Conservation (phyloP, 2,113 vertebrate genomes). For the Corythoichthys intestinalis region DNA sequence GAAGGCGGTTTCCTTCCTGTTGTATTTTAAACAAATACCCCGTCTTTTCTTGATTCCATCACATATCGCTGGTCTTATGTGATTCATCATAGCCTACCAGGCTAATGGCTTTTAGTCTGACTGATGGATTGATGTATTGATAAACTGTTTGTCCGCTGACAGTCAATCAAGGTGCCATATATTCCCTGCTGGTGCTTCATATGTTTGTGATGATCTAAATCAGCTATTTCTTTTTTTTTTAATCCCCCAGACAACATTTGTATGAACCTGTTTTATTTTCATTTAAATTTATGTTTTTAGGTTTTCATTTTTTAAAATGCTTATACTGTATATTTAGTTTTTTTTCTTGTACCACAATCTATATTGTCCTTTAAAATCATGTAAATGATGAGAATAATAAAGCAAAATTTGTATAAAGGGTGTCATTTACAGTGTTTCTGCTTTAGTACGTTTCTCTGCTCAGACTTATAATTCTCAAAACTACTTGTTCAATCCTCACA, state of each 20-base stretch:
- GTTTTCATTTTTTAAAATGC: constrained; percentile 38
- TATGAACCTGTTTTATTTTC: constrained; percentile 13
- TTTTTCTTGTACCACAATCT: constrained; percentile 57
- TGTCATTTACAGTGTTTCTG: constrained; percentile 12
- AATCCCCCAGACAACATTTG: constrained; percentile 25
- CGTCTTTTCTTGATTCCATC: constrained; percentile 10
- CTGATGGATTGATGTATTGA: constrained; percentile 18
- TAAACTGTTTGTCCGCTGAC: constrained; percentile 17
- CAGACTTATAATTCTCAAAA: no score
- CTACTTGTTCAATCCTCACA: no score
- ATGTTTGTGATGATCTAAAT: not conserved
- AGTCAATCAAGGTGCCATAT: constrained; percentile 6
- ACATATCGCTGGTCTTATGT: constrained; percentile 1
- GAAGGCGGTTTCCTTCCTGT: constrained; percentile 54
- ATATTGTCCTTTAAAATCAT: constrained; percentile 49
- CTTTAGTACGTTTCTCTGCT: no score
- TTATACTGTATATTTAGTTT: constrained; percentile 39
- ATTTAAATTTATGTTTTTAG: constrained; percentile 42
- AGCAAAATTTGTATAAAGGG: constrained; percentile 52
- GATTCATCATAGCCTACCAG: not conserved
- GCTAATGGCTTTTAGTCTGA: not conserved
- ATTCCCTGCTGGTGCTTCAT: constrained; percentile 6
- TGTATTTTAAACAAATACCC: constrained; percentile 40
- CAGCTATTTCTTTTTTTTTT: not conserved
- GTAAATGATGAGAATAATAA: constrained; percentile 59